phyloP scores from a whole-genome alignment of 2,888 invertebrate genomes.

The Plagiodera versicolora region DNA sequence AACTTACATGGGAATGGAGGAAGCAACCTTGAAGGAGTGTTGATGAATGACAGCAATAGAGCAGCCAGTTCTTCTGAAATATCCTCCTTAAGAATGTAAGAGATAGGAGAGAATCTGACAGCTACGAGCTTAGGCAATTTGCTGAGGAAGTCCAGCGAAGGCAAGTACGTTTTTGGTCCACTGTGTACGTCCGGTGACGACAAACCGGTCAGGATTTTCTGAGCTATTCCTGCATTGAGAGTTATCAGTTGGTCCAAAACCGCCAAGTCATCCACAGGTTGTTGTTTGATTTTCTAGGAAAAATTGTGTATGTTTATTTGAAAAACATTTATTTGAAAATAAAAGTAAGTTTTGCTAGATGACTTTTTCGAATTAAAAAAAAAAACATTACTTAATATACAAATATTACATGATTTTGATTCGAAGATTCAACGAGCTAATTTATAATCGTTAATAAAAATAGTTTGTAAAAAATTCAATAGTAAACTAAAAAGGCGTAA shows the following conservation, averaged over 20 bases:
- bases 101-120: conserved; percentile 63
- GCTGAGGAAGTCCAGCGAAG: conserved; percentile 44
- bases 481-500: too few species aligned
- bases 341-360: too few species aligned
- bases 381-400: too few species aligned
- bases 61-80: conserved; percentile 52
- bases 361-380: too few species aligned
- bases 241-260: conserved; percentile 64
- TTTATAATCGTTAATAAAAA: too few species aligned
- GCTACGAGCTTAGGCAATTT: conserved; percentile 62
- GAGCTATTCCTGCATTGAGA: conserved; percentile 50
- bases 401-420: too few species aligned
- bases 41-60: conserved; percentile 58
- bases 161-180: conserved; percentile 11
- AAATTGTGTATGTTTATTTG: too few species aligned
- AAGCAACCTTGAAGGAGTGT: conserved; percentile 61
- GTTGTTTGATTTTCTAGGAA: conserved; percentile 60
- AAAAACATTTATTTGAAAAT: too few species aligned
- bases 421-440: too few species aligned
- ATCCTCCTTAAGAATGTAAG: conserved; percentile 63
- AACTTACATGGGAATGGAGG: conserved; percentile 68
- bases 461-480: too few species aligned
- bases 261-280: conserved; percentile 63
- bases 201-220: conserved; percentile 46
- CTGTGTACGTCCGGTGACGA: conserved; percentile 20